Evolutionary conservation across 2,113 vertebrate genomes (phyloP), one percentile per base, ranked within the genome.

Genomic region (Petrocephalus zakoni): DNA sequence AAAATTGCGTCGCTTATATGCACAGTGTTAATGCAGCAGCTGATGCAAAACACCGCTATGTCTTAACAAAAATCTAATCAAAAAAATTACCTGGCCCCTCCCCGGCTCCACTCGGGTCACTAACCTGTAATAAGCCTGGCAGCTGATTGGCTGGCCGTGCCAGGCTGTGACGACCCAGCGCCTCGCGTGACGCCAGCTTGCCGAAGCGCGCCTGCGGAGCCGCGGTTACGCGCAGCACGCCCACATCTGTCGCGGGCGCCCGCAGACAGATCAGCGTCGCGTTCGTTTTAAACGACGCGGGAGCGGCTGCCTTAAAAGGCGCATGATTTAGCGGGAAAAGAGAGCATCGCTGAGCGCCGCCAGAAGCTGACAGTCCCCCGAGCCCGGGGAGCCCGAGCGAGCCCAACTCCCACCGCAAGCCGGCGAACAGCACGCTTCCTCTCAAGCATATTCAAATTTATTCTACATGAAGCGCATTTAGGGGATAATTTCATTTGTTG

Each of bases 401-500:
- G 37, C 37, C 37, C 37, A 82, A 49, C 78, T 82, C 37, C 78
- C 78, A n/a, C 7, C 81, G 46, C 72, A 78, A 42, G 81, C 21
- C 49, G 46, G 11, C 47, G 19, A 84, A 22, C 81, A 85, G 51
- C 84, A 52, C 13, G 47, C 4, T 19, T 85, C 84, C 46, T 29
- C n/a, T 85, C 84, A 85, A 85, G 51, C 22, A 85, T 84, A 84
- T 85, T 85, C 84, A 85, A 17, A 53, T 85, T 85, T 49, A 85
- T 85, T 85, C 84, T 85, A 55, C 53, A 53, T 49, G n/a, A 52
- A 85, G n/a, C 22, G n/a, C 51, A 53, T 85, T 53, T 85, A 49
- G 84, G 51, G 51, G 51, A 53, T 55, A 53, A 53, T 85, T 29
- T 85, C 49, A 55, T 85, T 53, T 85, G 47, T 22, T 55, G 51